These are phyloP conservation scores for Megathymus violae DNA, from an alignment of 1,140 invertebrate genomes.

Conservation along the genomic window DNA sequence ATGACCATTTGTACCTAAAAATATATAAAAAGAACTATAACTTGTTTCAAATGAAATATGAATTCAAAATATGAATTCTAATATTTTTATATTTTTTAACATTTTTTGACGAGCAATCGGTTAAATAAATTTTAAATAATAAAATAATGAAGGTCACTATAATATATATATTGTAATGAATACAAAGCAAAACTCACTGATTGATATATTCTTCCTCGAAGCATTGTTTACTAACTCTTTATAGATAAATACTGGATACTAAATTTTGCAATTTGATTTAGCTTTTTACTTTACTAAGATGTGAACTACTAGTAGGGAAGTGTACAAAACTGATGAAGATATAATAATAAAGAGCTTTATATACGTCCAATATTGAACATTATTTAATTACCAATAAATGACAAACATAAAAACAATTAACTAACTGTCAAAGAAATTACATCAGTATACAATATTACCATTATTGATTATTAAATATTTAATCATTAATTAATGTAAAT, in stretches of 20 bases:
- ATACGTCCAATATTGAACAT: slow-evolving; percentile 47
- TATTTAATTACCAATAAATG: slow-evolving; percentile 52
- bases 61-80: too few species aligned
- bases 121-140: too few species aligned
- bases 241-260: background rate
- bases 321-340: slow-evolving; percentile 36
- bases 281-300: background rate
- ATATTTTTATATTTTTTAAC: too few species aligned
- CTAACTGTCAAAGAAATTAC: slow-evolving; percentile 39
- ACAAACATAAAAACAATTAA: slow-evolving; percentile 38
- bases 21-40: too few species aligned
- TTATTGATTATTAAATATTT: slow-evolving; percentile 37
- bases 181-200: slow-evolving; percentile 14
- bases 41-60: too few species aligned
- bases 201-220: slow-evolving; percentile 5
- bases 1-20: too few species aligned
- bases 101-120: too few species aligned
- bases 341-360: slow-evolving; percentile 46
- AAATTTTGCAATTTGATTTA: background rate
- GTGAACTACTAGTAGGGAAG: slow-evolving; percentile 11
- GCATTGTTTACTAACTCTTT: slow-evolving; percentile 5
- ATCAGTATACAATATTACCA: slow-evolving; percentile 35
- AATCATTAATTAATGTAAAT: slow-evolving; percentile 30
- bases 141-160: too few species aligned
- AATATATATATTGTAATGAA: too few species aligned